Evolutionary conservation across 2,797 vertebrate species (phyloP).

Genomic region (Gymnodraco acuticeps): DNA sequence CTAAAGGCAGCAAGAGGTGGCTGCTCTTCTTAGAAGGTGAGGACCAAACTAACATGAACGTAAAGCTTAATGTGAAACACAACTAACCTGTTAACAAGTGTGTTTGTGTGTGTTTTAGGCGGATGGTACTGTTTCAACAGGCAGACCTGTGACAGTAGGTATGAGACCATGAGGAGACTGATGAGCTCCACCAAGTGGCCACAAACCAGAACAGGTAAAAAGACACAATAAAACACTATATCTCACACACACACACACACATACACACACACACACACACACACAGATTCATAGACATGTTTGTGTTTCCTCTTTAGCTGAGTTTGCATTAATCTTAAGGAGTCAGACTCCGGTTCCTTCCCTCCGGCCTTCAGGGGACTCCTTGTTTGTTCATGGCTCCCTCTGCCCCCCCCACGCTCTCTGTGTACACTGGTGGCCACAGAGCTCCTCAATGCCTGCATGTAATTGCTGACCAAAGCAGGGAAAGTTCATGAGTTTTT

Average conservation of each 20-base stretch:
- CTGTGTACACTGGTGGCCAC: conserved; percentile 40
- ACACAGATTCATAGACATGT: conserved; percentile 53
- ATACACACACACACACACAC: not conserved
- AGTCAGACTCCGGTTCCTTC: conserved; percentile 45
- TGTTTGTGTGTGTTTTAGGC: conserved; percentile 79
- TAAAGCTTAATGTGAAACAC: not conserved
- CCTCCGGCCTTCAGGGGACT: conserved; percentile 47
- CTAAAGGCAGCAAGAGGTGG: conserved; percentile 94
- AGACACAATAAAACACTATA: not conserved
- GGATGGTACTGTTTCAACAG: conserved; percentile 97
- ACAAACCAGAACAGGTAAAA: conserved; percentile 89
- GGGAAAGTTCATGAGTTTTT: conserved; percentile 87
- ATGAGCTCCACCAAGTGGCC: conserved; percentile 97
- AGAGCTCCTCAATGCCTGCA: conserved; percentile 74
- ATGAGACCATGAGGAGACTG: conserved; percentile 89
- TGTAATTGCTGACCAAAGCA: conserved; percentile 91
- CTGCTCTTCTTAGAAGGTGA: conserved; percentile 95
- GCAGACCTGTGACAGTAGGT: conserved; percentile 92
- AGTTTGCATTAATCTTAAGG: conserved; percentile 57
- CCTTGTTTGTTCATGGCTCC: conserved; percentile 62
- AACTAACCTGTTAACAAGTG: not conserved
- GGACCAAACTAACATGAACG: conserved; percentile 8
- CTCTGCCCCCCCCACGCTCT: conserved; percentile 11
- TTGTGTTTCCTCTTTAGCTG: conserved; percentile 65
- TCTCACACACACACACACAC: not conserved